Evolutionary conservation across 2,888 invertebrate species (phyloP), one percentile per base, ranked within the genome.

Genomic region (Bruchidius siliquastri): DNA sequence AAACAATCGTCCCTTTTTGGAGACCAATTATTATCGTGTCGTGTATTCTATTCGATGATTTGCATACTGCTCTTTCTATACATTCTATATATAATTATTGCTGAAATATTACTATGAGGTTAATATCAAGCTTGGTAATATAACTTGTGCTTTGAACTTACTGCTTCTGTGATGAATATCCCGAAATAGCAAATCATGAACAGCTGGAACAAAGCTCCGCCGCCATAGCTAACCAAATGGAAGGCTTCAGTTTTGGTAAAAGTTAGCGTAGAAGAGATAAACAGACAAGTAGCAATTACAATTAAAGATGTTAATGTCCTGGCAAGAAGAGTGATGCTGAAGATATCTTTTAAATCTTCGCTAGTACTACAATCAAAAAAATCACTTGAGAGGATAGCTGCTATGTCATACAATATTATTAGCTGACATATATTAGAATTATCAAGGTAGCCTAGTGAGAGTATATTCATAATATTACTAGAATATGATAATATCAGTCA

Each of bases 141-240:
- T n/a, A n/a, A n/a, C n/a, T n/a, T n/a, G n/a, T n/a, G n/a, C n/a
- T 49, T 13, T 1, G 13, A 49, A 49, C 72, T 68, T 72, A 72
- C 72, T 69, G 49, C 69, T 10, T 69, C 72, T 0, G 72, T 72
- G 13, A 72, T 22, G 3, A 49, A 32, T 22, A 69, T 69, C 69
- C 72, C 72, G 20, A 20, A 72, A 21, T 72, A 69, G 26, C 73
- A 71, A 68, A 69, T 71, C 26, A 49, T 68, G 30, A 21, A 73
- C 4, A 71, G 49, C 68, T 69, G 32, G 20, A 66, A 22, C 30
- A 71, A 21, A 22, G 71, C 10, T 20, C 32, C 69, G 18, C 22
- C 6, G 32, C 21, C 69, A 72, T 68, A 72, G 2, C 32, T 26
- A 2, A 32, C 22, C 2, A 67, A 21, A 13, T 21, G 68, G n/a